phyloP scores from a whole-genome alignment of 1,140 invertebrate species.

The Papilio aristodemus region DNA sequence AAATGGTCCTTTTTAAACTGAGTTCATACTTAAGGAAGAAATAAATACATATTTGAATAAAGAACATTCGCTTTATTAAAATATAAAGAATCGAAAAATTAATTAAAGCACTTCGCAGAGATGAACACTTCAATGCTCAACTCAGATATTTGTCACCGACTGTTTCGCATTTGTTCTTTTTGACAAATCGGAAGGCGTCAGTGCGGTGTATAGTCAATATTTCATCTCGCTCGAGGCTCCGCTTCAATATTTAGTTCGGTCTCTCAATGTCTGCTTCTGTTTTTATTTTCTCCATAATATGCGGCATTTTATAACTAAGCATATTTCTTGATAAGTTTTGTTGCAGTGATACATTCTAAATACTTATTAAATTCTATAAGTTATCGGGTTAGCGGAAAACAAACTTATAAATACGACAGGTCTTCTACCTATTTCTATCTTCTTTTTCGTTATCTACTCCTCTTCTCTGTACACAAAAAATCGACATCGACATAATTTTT shows the following conservation, averaged over 20 bases:
- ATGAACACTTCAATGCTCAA: neutral
- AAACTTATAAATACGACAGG: too few relatives aligned
- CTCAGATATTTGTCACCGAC: constrained; percentile 1
- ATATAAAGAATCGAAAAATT: neutral
- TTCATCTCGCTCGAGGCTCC: neutral
- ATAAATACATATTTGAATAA: neutral
- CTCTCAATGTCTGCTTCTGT: neutral
- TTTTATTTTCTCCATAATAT: neutral
- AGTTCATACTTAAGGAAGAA: neutral
- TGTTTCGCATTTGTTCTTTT: constrained; percentile 12
- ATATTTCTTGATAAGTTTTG: too few relatives aligned
- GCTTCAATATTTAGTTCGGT: constrained; percentile 1
- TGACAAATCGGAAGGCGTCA: constrained; percentile 7
- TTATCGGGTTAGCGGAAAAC: too few relatives aligned
- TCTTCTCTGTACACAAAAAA: too few relatives aligned
- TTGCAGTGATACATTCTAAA: too few relatives aligned
- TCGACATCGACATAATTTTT: too few relatives aligned
- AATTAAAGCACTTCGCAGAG: constrained; percentile 1
- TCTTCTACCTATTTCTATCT: too few relatives aligned
- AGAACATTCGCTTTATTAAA: neutral
- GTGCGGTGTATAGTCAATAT: constrained; percentile 3
- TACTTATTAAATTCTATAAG: too few relatives aligned
- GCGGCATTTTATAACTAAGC: neutral
- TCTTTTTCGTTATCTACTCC: too few relatives aligned
- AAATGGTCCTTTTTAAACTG: neutral